These are phyloP conservation scores for Punctoribates punctum DNA, from an alignment of 2,888 invertebrate species.

Conservation along the genomic window DNA sequence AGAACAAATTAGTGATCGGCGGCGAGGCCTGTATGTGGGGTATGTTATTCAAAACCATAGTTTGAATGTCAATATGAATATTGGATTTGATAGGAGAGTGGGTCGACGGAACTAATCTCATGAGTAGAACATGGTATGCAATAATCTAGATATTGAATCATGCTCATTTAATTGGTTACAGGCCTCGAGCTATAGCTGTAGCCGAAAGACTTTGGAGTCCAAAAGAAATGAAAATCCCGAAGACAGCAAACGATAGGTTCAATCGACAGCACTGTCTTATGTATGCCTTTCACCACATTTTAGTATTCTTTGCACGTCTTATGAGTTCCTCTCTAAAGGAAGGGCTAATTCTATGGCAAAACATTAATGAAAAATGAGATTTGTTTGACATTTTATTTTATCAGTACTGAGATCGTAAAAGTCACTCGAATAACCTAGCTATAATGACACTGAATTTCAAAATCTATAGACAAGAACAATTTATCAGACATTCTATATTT, in stretches of 20 bases:
- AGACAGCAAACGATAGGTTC: slow-evolving; percentile 61
- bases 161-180: slow-evolving; percentile 46
- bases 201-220: slow-evolving; percentile 80
- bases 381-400: background rate
- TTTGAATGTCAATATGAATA: background rate
- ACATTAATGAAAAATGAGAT: background rate
- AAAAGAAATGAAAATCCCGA: slow-evolving; percentile 52
- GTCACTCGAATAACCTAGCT: no score
- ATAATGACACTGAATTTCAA: no score
- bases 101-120: slow-evolving; percentile 66
- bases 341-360: no score
- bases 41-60: background rate
- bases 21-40: slow-evolving; percentile 93
- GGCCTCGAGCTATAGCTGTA: slow-evolving; percentile 75
- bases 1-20: slow-evolving; percentile 69
- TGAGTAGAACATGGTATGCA: slow-evolving; percentile 66
- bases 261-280: slow-evolving; percentile 61
- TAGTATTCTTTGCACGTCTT: no score
- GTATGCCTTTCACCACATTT: background rate
- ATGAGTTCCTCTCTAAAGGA: no score
- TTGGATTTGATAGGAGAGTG: slow-evolving; percentile 59
- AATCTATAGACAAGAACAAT: no score
- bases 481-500: background rate
- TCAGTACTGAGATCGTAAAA: no score
- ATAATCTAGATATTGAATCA: slow-evolving; percentile 46